Evolutionary conservation across 1,140 invertebrate genomes (phyloP), one percentile per base, ranked within the genome.

Genomic region (Drosophila grimshawi): DNA sequence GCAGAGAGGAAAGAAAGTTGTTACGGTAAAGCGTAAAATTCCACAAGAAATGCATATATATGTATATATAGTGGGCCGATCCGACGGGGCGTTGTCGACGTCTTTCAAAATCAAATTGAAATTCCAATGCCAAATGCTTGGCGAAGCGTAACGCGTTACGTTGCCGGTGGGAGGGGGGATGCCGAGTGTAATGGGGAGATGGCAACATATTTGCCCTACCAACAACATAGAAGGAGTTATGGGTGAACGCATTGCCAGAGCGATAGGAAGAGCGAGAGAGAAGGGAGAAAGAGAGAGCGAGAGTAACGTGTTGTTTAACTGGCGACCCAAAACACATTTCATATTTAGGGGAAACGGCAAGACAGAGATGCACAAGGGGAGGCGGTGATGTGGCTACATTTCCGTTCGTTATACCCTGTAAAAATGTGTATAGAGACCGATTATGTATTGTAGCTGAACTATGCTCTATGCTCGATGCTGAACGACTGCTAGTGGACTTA

Each of bases 121-220:
- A 86, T 86, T 83, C 85, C 83, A 65, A 70, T 88, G 68, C 71
- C 76, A 70, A 76, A 49, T 76, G 85, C 33, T 70, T 80, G 80
- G 41, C 83, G 76, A 77, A 74, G 83, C 83, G 76, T 88, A 77
- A 83, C 83, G 60, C 29, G 52, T 32, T 19, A 48, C 41, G 29
- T 37, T 46, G 19, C 19, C 10, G 11, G 19, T 8, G n/a, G 27
- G 51, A 35, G 48, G 41, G 1, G 27, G 29, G 5, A n/a, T 3
- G 19, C 4, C 8, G n/a, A 3, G 27, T 19, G 19, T 19, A 19
- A 19, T 19, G 19, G 19, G 19, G 1, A 33, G 5, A 33, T 5
- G 10, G 10, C 7, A 33, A 45, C 10, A 29, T 52, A 1, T 35
- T 39, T 19, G 37, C 7, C 27, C 59, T 30, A 43, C 19, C 10